Evolutionary conservation across 2,797 vertebrate species (phyloP).

Genomic region (Hoplostethus atlanticus): DNA sequence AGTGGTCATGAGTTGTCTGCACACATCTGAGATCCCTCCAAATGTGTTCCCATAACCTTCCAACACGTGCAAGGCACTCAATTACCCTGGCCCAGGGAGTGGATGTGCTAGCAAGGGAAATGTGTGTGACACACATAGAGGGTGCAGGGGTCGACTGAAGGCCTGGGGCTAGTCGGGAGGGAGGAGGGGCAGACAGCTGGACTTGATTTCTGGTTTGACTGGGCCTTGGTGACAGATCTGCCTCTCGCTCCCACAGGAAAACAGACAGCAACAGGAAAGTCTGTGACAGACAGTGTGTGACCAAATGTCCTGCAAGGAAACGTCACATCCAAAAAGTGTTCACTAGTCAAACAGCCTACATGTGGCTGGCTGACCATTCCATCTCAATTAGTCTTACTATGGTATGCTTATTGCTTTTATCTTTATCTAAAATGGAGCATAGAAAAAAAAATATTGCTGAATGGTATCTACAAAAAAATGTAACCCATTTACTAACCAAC

Average conservation of each 20-base stretch:
- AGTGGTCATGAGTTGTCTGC: neutral
- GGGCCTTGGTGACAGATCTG: constrained; percentile 31
- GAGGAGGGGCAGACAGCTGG: constrained; percentile 35
- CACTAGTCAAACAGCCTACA: constrained; percentile 23
- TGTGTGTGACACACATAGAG: constrained; percentile 37
- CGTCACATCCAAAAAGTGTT: constrained; percentile 21
- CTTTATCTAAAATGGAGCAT: neutral
- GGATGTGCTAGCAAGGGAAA: constrained; percentile 22
- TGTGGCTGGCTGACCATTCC: constrained; percentile 18
- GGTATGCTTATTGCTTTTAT: neutral
- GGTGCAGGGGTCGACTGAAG: constrained; percentile 29
- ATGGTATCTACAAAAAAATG: neutral
- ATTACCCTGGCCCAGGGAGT: constrained; percentile 24
- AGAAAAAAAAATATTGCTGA: no score
- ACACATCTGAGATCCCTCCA: constrained; percentile 16
- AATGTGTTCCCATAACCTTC: constrained; percentile 43
- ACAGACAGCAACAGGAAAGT: constrained; percentile 26
- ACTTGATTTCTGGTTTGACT: constrained; percentile 42
- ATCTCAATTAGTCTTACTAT: neutral
- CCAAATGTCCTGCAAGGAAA: constrained; percentile 8
- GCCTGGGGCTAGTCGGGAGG: constrained; percentile 17
- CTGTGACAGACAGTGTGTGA: neutral
- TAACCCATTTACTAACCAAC: neutral
- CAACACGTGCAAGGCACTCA: constrained; percentile 28
- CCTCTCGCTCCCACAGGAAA: constrained; percentile 19